Evolutionary conservation across 1,140 invertebrate genomes (phyloP), one percentile per base, ranked within the genome.

Genomic region (Lordiphosa clarofinis): DNA sequence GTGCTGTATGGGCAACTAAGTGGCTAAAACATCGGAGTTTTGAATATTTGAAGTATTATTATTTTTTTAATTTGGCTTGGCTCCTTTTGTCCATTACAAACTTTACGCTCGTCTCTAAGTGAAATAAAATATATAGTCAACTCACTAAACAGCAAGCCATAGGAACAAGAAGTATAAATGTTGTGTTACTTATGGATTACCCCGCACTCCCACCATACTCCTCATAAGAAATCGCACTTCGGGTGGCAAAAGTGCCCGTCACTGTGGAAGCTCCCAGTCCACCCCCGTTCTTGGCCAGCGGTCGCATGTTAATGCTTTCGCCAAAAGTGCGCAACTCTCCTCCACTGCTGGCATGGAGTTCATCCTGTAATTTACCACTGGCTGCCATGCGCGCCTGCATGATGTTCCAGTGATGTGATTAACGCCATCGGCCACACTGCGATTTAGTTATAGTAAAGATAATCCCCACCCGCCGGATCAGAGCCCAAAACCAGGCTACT

Each of bases 221-320:
- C 84, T 87, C 84, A 66, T 87, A 81, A 62, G 73, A 73, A 53
- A 84, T 84, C 55, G 79, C 64, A 84, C 79, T 36, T 84, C 78
- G n/a, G 76, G 68, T 36, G 79, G 79, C 43, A 84, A 52, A n/a
- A 1, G 75, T 64, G 40, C 86, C 65, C 6, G 72, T 52, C 12
- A 70, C 61, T 7, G 74, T 62, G 5, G 59, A 46, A 33, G 62
- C 70, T n/a, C 39, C 56, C 21, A 24, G 4, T 37, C 72, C 60
- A 10, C 59, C 57, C 1, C 72, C 75, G 15, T 79, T 86, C 15
- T 62, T 86, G 47, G 94, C 91, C 33, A 96, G 90, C 21, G 95
- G 94, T 58, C 94, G 90, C 71, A 96, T 89, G 12, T 94, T 95
- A 86, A 96, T 95, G 73, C 92, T 93, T 76, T 95, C 95, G 76